These are phyloP conservation scores for Gortyna flavago DNA, from an alignment of 2,888 invertebrate genomes.

Conservation along the genomic window DNA sequence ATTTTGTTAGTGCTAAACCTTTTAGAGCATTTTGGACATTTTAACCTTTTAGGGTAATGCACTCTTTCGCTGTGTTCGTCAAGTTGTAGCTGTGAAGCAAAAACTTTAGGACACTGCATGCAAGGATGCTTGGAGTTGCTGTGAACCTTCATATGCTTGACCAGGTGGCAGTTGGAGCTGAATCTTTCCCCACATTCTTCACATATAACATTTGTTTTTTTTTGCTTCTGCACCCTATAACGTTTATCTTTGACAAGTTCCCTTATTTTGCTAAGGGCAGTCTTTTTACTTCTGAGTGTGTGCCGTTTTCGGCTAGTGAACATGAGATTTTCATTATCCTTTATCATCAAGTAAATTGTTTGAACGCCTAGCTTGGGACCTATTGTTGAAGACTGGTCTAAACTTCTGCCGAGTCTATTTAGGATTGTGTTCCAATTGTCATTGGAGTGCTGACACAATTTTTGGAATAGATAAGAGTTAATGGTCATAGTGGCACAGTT, in stretches of 20 bases:
- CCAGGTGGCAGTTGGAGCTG: conserved; percentile 65
- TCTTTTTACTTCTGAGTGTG: conserved; percentile 69
- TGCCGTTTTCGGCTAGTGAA: conserved; percentile 75
- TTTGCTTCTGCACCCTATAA: conserved; percentile 65
- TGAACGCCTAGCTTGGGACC: conserved; percentile 66
- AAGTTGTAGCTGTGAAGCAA: conserved; percentile 70
- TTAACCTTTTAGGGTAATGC: conserved; percentile 78
- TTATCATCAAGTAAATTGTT: conserved; percentile 75
- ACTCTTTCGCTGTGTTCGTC: conserved; percentile 77
- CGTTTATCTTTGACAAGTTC: conserved; percentile 72
- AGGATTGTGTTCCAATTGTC: conserved; percentile 75
- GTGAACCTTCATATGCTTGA: conserved; percentile 76
- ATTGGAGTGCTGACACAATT: conserved; percentile 74
- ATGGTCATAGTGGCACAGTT: conserved; percentile 76
- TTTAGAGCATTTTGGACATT: conserved; percentile 78
- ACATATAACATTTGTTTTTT: conserved; percentile 69
- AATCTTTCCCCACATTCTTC: conserved; percentile 78
- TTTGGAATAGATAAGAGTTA: conserved; percentile 79
- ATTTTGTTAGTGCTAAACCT: conserved; percentile 80
- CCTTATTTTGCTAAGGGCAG: conserved; percentile 75
- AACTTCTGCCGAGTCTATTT: conserved; percentile 65
- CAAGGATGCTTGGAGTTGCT: conserved; percentile 73
- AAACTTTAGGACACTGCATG: conserved; percentile 77
- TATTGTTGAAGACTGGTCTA: conserved; percentile 69
- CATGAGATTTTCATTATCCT: conserved; percentile 72